A percentile compares a stretch with the other conserved stretches of the same genome.
phyloP scores from a whole-genome alignment of 2,888 invertebrate species.

The Beris chalybata region DNA sequence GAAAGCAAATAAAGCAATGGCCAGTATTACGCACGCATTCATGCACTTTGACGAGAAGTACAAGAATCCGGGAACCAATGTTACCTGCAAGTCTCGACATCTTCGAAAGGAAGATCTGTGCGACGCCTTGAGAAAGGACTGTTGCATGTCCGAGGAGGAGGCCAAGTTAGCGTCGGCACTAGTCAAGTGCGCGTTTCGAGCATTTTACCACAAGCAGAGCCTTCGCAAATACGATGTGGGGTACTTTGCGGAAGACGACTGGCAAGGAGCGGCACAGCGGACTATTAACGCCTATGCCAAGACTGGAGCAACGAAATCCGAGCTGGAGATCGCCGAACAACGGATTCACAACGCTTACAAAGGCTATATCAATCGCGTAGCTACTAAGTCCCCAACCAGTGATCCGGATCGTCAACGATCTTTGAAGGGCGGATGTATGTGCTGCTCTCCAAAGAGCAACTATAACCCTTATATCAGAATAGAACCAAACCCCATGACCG shows the following conservation, averaged over 20 bases:
- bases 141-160: constrained; percentile 11
- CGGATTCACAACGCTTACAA: constrained; percentile 9
- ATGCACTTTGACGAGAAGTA: constrained; percentile 16
- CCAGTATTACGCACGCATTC: constrained; percentile 16
- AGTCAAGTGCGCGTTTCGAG: constrained; percentile 14
- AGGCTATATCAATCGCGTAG: constrained; percentile 5
- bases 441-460: background rate
- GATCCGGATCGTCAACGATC: no score
- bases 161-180: constrained; percentile 9
- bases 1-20: constrained; percentile 6
- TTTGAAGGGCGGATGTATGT: background rate
- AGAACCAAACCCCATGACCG: no score
- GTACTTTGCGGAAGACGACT: background rate
- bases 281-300: constrained; percentile 8
- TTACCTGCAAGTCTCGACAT: constrained; percentile 5
- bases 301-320: constrained; percentile 8
- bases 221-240: constrained; percentile 5
- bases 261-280: background rate
- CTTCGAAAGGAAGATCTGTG: constrained; percentile 6
- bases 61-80: background rate
- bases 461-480: background rate
- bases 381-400: background rate
- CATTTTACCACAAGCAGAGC: constrained; percentile 22
- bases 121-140: background rate
- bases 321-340: constrained; percentile 3